Base-by-base conservation (phyloP, 2,113 vertebrate genomes). In the Lontra canadensis region DNA sequence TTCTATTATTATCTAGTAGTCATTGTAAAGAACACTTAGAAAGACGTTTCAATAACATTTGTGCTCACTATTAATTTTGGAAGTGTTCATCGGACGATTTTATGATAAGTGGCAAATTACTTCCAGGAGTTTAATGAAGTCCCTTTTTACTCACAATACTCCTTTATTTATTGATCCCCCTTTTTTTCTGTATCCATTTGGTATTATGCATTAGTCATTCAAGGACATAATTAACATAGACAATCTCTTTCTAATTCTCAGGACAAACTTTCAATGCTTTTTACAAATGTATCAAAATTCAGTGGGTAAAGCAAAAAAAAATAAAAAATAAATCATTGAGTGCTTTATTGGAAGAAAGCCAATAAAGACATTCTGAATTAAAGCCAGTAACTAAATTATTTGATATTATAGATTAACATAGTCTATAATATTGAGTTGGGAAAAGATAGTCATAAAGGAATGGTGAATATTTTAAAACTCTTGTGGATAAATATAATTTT, bases 261-360 rank as follows among this genome's bases (percentile, higher is more conserved):
- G 14, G 44, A 88, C 4, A 95, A 90, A 52, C 0, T 65, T 71
- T 57, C 31, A 34, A 21, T 78, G 42, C 29, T 92, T 97, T 96
- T 80, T 93, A 65, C 95, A 98, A 98, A 90, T 49, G 14, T 18
- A 71, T 95, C 13, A 86, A 8, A 76, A 61, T 79, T 59, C 81
- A 88, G 12, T 81, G 36, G 84, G 25, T 44, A 94, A 90, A 57
- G 7, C 59, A 59, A 93, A 71, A 94, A 76, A 47, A 74, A 47
- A 4, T 1, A 42, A 42, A 31, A 49, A 42, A 21, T n/a, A 93
- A 94, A 36, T 1, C 23, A 29, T 10, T 92, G 69, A 96, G 34
- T 93, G 14, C 0, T 97, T 97, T 98, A 26, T n/a, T 97, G 47
- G 36, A 18, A 97, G n/a, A 97, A 23, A 95, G 94, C 31, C 95